A percentile compares a stretch with the other conserved stretches of the same genome.
phyloP scores from a whole-genome alignment of 2,113 vertebrate species.

The Chlorodrepanis virens region DNA sequence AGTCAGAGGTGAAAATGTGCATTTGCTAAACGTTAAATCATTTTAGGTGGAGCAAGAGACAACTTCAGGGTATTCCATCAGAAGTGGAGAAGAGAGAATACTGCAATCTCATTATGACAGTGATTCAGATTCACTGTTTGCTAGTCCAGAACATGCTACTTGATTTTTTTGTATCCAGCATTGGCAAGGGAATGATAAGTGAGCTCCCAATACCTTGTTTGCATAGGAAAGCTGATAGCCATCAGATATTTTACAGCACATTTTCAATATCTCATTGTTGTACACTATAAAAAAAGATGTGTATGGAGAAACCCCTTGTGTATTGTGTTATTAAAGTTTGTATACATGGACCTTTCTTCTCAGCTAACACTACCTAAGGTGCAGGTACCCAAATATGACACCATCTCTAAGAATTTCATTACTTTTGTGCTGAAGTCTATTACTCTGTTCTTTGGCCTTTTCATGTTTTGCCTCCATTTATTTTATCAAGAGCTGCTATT shows the following conservation, averaged over 20 bases:
- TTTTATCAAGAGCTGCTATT: not conserved
- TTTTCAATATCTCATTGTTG: not conserved
- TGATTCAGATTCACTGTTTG: not conserved
- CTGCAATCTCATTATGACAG: not conserved
- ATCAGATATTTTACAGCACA: not conserved
- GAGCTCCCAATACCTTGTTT: not conserved
- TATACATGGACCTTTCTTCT: not conserved
- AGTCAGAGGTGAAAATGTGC: not conserved
- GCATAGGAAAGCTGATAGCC: not conserved
- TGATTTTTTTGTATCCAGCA: not conserved
- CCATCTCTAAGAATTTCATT: fast-evolving
- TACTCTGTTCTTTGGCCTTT: not conserved
- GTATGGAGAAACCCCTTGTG: not conserved
- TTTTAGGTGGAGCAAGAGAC: not conserved
- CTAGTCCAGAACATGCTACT: not conserved
- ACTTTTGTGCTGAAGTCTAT: not conserved
- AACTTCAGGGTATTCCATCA: not conserved
- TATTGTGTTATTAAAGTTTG: not conserved
- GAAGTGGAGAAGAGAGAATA: not conserved
- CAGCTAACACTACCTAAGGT: not conserved
- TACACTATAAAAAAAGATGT: not conserved
- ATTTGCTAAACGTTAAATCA: not conserved
- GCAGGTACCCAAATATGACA: not conserved
- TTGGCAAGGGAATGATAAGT: not conserved
- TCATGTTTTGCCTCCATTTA: not conserved